A percentile compares a stretch with the other conserved stretches of the same genome.
Evolutionary conservation across 2,888 invertebrate species (phyloP).

Genomic region (Arrhopalites spinosus): DNA sequence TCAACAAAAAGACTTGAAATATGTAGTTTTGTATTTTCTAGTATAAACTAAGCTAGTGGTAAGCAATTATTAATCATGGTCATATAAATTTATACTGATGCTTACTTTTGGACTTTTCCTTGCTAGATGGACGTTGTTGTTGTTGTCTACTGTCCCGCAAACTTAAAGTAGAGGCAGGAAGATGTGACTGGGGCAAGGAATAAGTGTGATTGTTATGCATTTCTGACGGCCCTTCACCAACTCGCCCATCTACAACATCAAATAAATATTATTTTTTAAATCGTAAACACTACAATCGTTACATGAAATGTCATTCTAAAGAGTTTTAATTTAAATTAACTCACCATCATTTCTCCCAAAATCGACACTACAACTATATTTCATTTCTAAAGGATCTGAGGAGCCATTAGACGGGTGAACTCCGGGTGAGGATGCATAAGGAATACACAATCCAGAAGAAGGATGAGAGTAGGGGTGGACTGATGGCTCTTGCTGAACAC

Average conservation of each 20-base stretch:
- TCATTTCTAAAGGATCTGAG: conserved; percentile 67
- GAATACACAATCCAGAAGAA: conserved; percentile 39
- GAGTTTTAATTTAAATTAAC: background rate
- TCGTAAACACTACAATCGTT: background rate
- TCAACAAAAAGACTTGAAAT: too few relatives aligned
- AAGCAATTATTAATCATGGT: background rate
- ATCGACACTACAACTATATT: conserved; percentile 73
- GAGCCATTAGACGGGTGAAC: conserved; percentile 59
- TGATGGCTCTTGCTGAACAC: conserved; percentile 73
- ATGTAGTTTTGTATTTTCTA: too few relatives aligned
- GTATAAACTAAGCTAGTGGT: too few relatives aligned
- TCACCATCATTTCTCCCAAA: conserved; percentile 61
- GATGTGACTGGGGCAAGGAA: conserved; percentile 68
- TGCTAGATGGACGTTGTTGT: conserved; percentile 43
- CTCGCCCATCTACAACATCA: conserved; percentile 20
- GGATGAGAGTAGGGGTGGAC: conserved; percentile 50
- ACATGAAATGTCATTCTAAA: background rate
- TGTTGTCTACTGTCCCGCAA: conserved; percentile 11
- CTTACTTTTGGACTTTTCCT: conserved; percentile 55
- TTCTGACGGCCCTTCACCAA: conserved; percentile 37
- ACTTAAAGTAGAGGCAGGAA: conserved; percentile 46
- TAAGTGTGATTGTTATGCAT: conserved; percentile 87
- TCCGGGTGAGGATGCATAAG: conserved; percentile 56
- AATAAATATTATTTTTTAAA: background rate
- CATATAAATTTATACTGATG: too few relatives aligned